phyloP scores from a whole-genome alignment of 2,888 invertebrate genomes.

The Mamestra brassicae region DNA sequence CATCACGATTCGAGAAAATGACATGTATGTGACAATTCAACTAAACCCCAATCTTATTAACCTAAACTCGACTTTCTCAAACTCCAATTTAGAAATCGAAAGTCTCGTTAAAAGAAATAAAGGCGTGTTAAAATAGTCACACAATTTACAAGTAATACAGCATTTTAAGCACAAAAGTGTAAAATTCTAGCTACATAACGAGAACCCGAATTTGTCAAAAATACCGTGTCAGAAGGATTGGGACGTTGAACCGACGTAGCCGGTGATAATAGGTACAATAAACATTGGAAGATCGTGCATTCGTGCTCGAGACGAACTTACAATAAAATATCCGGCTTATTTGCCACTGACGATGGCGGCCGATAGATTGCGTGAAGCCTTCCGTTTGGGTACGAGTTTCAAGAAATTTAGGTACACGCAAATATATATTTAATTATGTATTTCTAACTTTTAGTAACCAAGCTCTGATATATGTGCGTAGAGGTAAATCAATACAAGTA shows the following conservation, averaged over 20 bases:
- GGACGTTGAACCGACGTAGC: conserved; percentile 86
- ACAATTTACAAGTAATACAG: conserved; percentile 24
- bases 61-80: conserved; percentile 12
- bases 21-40: conserved; percentile 2
- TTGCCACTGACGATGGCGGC: conserved; percentile 81
- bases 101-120: conserved; percentile 21
- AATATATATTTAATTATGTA: background rate
- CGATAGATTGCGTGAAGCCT: conserved; percentile 79
- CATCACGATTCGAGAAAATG: background rate
- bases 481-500: background rate
- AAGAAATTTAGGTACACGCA: conserved; percentile 9
- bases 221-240: conserved; percentile 69
- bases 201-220: conserved; percentile 66
- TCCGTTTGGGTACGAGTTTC: conserved; percentile 71
- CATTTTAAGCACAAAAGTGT: conserved; percentile 43
- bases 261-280: conserved; percentile 83
- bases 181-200: conserved; percentile 35
- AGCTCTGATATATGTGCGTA: background rate
- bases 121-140: conserved; percentile 5
- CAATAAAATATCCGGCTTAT: conserved; percentile 86
- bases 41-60: conserved; percentile 14
- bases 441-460: background rate
- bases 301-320: conserved; percentile 81
- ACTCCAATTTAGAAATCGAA: conserved; percentile 32
- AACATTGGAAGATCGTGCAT: conserved; percentile 83